These are phyloP conservation scores for Chascanopsetta lugubris DNA, from an alignment of 2,113 vertebrate species.

Conservation along the genomic window DNA sequence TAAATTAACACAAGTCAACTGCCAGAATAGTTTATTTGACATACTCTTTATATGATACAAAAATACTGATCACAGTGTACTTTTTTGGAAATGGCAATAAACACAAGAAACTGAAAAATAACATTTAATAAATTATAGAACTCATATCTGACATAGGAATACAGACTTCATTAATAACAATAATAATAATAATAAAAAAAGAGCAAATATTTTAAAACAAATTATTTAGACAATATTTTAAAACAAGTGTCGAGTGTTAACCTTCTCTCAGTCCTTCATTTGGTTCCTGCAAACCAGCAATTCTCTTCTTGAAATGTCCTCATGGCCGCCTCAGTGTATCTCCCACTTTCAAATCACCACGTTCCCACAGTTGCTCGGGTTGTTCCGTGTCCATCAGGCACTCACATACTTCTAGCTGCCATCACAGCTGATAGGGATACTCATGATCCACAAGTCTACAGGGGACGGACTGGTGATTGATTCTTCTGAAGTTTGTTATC, in stretches of 20 bases:
- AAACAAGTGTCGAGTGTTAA: constrained; percentile 50
- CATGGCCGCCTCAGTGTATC: constrained; percentile 52
- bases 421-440: constrained; percentile 37
- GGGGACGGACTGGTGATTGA: constrained; percentile 5
- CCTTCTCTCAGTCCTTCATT: constrained; percentile 60
- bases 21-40: constrained; percentile 71
- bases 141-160: constrained; percentile 91
- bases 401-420: constrained; percentile 48
- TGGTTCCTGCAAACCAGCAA: not conserved
- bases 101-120: constrained; percentile 89
- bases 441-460: constrained; percentile 36
- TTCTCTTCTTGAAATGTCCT: constrained; percentile 36
- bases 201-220: constrained; percentile 74
- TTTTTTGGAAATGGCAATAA: constrained; percentile 91
- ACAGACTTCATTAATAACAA: constrained; percentile 66
- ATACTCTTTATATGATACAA: constrained; percentile 68
- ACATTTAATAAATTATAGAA: constrained; percentile 99
- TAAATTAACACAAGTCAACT: constrained; percentile 34
- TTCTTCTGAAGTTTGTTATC: constrained; percentile 12
- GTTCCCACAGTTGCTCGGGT: constrained; percentile 29
- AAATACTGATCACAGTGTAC: constrained; percentile 95
- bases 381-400: constrained; percentile 22
- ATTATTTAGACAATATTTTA: constrained; percentile 70
- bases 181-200: constrained; percentile 11
- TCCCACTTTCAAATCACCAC: constrained; percentile 30